These are phyloP conservation scores for Hippocampus abdominalis DNA, from an alignment of 2,113 vertebrate species.

Conservation along the genomic window DNA sequence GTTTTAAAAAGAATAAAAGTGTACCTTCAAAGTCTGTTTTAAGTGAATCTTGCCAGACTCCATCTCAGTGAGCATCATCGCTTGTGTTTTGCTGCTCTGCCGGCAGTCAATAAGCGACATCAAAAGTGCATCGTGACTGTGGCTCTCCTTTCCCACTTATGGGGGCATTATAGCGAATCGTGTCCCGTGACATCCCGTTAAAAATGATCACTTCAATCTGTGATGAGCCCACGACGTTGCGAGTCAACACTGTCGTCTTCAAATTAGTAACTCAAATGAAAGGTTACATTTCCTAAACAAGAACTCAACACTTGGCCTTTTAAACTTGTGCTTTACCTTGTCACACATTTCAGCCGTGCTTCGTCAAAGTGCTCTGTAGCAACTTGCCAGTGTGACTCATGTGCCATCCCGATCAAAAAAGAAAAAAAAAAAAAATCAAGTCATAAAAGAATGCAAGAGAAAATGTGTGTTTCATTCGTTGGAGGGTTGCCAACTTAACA, in stretches of 20 bases:
- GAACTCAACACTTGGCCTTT: background rate
- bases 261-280: background rate
- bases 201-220: no score
- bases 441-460: background rate
- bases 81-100: no score
- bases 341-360: background rate
- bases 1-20: background rate
- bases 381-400: conserved; percentile 2
- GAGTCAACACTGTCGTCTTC: background rate
- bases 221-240: no score
- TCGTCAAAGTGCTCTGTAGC: background rate
- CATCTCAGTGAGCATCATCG: no score
- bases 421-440: background rate
- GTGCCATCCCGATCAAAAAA: background rate
- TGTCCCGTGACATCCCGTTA: no score
- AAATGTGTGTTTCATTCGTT: background rate
- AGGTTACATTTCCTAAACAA: background rate
- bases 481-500: background rate
- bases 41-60: background rate
- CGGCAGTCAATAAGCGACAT: no score
- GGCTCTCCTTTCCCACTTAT: no score
- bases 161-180: no score
- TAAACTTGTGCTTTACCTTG: background rate
- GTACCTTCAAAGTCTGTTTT: background rate
- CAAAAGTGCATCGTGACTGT: no score